Base-by-base conservation (phyloP, 2,797 vertebrate species). In the Rhynchonycteris naso region DNA sequence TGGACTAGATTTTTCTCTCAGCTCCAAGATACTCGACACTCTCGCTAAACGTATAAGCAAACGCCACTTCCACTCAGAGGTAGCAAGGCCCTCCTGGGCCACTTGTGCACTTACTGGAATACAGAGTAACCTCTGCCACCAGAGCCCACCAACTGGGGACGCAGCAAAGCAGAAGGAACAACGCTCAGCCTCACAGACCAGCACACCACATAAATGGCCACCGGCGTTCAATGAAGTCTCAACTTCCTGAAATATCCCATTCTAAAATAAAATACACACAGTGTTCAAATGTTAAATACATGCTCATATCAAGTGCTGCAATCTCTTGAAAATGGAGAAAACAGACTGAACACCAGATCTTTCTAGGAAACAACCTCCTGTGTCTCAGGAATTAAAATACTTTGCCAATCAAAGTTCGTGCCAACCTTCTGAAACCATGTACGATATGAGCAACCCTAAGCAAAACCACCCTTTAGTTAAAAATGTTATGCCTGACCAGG, bases 1-100 rank as follows among this genome's bases (percentile, higher is more conserved):
- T 13, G 72, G 35, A 30, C 65, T 80, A 50, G 66, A 59, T 58
- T 52, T 52, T 94, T 86, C 66, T 65, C 58, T 50, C 83, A 90
- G 82, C 93, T 91, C 96, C 95, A 97, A 82, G 93, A 93, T 89
- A 97, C 95, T 91, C 9, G 58, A 66, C 38, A 43, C n/a, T 28
- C 63, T 56, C 93, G 54, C 68, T 91, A 94, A 98, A 96, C 4
- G 38, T 69, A 93, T 65, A 97, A 95, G 28, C 19, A 94, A 78
- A 76, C 69, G 87, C 93, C 95, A 97, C 90, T 78, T 71, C 74
- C n/a, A 63, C 61, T 19, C 35, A 24, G 50, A 92, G 28, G 81
- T 59, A 47, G 12, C 74, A 91, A 72, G 75, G 28, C 14, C n/a
- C 5, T 76, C 35, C 65, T 10, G 3, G 54, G n/a, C 26, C 72